Conservation (phyloP, 2,113 vertebrate species). For the Gambusia affinis region DNA sequence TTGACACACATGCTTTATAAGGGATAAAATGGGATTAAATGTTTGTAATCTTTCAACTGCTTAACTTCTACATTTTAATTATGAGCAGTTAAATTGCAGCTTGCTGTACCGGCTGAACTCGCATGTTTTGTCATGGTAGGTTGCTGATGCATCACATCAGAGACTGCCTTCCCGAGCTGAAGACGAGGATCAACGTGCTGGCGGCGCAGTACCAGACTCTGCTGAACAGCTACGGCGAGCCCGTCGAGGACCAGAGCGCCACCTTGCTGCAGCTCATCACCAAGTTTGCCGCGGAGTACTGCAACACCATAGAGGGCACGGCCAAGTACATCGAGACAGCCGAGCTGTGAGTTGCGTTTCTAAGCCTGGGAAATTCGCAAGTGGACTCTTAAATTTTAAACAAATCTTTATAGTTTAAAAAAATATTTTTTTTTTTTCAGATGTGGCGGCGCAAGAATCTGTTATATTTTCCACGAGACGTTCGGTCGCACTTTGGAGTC, state of each 20-base stretch:
- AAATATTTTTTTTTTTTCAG: conserved; percentile 77
- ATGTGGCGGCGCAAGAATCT: conserved; percentile 96
- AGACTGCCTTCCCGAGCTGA: conserved; percentile 96
- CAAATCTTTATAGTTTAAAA: not conserved
- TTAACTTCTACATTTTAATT: not conserved
- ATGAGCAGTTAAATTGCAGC: not conserved
- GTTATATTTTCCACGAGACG: conserved; percentile 99
- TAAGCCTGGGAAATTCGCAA: not conserved
- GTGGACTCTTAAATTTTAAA: not conserved
- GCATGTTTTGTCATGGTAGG: conserved; percentile 65
- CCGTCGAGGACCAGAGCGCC: conserved; percentile 94
- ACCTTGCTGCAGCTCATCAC: conserved; percentile 98
- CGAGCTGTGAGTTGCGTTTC: conserved; percentile 87
- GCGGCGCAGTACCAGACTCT: conserved; percentile 96
- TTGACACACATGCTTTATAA: not conserved
- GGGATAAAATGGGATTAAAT: not conserved
- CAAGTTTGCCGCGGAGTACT: conserved; percentile 98
- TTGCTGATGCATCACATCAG: conserved; percentile 98
- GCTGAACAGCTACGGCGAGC: conserved; percentile 94
- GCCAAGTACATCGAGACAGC: conserved; percentile 99
- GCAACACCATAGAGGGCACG: conserved; percentile 98
- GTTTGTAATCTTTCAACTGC: not conserved
- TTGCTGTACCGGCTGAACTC: not conserved
- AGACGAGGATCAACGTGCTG: conserved; percentile 96
- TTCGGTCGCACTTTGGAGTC: conserved; percentile 97